Percentiles rank a stretch among this genome's conserved stretches.
Conservation (phyloP, 2,797 vertebrate species). For the Triplophysa yarkandensis region DNA sequence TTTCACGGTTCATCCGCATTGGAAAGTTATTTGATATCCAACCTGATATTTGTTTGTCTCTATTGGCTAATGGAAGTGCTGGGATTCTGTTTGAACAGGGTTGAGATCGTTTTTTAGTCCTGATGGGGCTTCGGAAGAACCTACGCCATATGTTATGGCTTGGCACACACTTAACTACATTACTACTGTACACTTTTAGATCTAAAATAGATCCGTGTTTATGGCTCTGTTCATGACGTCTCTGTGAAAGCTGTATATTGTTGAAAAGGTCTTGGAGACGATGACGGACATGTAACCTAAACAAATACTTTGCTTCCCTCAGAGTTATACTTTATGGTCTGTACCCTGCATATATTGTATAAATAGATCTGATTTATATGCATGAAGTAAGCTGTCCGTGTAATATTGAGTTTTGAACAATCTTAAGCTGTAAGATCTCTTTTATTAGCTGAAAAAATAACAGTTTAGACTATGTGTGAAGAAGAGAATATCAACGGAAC, state of each 20-base stretch:
- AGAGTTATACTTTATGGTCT: not conserved
- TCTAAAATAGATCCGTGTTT: conserved; percentile 42
- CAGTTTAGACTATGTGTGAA: not conserved
- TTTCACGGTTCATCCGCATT: conserved; percentile 15
- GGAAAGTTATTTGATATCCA: conserved; percentile 36
- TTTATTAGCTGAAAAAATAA: not conserved
- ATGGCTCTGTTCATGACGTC: conserved; percentile 43
- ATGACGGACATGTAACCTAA: not conserved
- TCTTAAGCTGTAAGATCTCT: not conserved
- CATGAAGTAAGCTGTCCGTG: not conserved
- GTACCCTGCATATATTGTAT: not conserved
- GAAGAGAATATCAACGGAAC: not conserved
- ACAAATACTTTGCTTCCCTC: not conserved
- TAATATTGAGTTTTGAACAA: not conserved
- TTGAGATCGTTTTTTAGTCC: conserved; percentile 63
- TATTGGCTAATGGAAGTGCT: conserved; percentile 34
- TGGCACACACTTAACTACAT: conserved; percentile 17
- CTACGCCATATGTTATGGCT: conserved; percentile 64
- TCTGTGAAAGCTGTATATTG: conserved; percentile 17
- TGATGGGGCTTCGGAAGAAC: conserved; percentile 49
- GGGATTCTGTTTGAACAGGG: conserved; percentile 51
- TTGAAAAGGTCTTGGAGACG: conserved; percentile 10
- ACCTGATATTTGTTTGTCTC: conserved; percentile 15
- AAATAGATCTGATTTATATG: not conserved
- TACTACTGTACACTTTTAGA: conserved; percentile 18